Base-by-base conservation (phyloP, 92 coral and sea anemone genomes). In the Bergia sp. region DNA sequence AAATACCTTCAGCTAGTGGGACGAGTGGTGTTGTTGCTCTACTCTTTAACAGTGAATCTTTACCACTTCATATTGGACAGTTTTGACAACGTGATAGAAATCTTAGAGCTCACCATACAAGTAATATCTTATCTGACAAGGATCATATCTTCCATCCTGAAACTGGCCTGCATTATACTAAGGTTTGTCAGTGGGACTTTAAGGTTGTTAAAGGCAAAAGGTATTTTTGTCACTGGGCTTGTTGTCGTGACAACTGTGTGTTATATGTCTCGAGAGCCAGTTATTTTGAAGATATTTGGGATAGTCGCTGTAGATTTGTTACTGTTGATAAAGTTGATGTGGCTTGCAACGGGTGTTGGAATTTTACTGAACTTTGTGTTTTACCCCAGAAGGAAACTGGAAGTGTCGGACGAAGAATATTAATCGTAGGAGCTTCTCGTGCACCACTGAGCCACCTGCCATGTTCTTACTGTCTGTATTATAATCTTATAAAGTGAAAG, bases 331-430 rank as follows among this genome's bases (percentile, higher is more conserved):
- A 16, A 11, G 44, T 73, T 73, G 0, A 39, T 73, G 45, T 73
- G 45, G 77, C 40, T 73, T 18, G 77, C 41, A 73, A 73, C 77
- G 39, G 77, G 77, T 73, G 77, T 20, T 73, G 77, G 77, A 41
- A 3, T 37, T 73, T 1, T 73, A 37, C 42, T 37, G 77, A 37
- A 73, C 20, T 12, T 37, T 73, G 45, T 4, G 21, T 3, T 11
- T 44, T 12, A 73, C 77, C 16, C 37, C 77, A 73, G 77, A 42
- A 73, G 41, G 44, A 73, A 7, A 73, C 0, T 73, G 12, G 41
- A 73, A 73, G 39, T 53, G 18, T 3, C 18, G 18, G 1, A 10
- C 16, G 16, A 53, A 8, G 18, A 1, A 53, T 15, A 53, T 53
- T 1, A 0, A 53, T 53, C 49, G 7, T 0, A 53, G 58, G 58